These are phyloP conservation scores for Tuta absoluta DNA, from an alignment of 2,888 invertebrate species.

Conservation along the genomic window DNA sequence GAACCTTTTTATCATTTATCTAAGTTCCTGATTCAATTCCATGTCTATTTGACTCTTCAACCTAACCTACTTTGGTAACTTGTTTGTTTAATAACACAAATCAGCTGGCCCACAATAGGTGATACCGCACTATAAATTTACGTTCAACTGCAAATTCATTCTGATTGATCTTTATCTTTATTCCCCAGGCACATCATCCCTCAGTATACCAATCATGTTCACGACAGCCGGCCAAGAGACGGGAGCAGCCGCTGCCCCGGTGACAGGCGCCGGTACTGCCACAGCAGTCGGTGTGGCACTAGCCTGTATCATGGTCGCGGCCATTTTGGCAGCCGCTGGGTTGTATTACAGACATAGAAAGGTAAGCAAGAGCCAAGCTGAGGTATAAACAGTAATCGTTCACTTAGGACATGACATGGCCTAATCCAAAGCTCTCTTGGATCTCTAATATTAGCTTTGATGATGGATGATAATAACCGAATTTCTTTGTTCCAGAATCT, in stretches of 20 bases:
- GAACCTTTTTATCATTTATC: too few species aligned
- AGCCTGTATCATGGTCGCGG: conserved; percentile 82
- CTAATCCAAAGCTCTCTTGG: too few species aligned
- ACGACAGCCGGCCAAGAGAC: conserved; percentile 88
- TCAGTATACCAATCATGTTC: conserved; percentile 87
- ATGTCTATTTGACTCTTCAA: too few species aligned
- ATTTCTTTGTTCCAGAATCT: conserved; percentile 71
- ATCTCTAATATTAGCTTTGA: too few species aligned
- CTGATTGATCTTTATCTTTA: neutral
- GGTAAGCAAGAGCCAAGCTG: conserved; percentile 45
- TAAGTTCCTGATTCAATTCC: neutral
- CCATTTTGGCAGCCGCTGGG: conserved; percentile 82
- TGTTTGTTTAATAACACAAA: too few species aligned
- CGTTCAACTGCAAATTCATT: too few species aligned
- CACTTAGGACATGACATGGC: too few species aligned
- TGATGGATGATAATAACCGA: neutral
- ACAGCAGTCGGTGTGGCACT: conserved; percentile 84
- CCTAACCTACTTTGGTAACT: too few species aligned
- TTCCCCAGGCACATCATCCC: conserved; percentile 83
- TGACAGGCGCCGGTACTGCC: conserved; percentile 78
- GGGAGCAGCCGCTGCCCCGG: conserved; percentile 84
- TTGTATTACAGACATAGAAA: conserved; percentile 84
- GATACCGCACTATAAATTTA: too few species aligned
- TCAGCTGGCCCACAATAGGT: too few species aligned
- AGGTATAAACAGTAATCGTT: neutral